Percentiles rank a stretch among this genome's conserved stretches.
Evolutionary conservation across 37 sponge, comb jelly and placozoan species (phyloP).

Genomic region (Aplysina aerophoba): DNA sequence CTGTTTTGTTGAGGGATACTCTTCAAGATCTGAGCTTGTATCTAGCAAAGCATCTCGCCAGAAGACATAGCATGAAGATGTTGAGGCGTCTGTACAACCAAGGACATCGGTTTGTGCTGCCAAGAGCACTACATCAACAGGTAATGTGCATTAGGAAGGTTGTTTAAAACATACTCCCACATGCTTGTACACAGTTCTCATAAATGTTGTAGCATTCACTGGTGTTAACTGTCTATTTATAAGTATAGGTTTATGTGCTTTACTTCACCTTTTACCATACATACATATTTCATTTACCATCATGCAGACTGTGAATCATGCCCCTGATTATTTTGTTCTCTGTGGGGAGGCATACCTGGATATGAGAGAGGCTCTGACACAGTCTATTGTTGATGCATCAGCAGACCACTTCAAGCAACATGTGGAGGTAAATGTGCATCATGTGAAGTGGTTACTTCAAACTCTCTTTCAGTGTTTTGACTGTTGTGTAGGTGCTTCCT

Average conservation of each 20-base stretch:
- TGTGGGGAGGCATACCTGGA: background rate
- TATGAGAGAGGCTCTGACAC: background rate
- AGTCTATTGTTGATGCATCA: slow-evolving; percentile 3
- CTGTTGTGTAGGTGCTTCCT: background rate
- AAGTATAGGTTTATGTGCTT: too few species aligned
- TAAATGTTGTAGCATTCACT: too few species aligned
- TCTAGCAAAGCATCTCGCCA: slow-evolving; percentile 62
- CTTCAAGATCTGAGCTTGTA: slow-evolving; percentile 28
- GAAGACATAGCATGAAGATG: slow-evolving; percentile 55
- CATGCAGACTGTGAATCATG: too few species aligned
- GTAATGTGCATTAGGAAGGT: too few species aligned
- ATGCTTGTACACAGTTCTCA: too few species aligned
- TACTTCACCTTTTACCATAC: too few species aligned
- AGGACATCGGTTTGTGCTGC: slow-evolving; percentile 10
- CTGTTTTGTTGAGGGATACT: slow-evolving; percentile 30
- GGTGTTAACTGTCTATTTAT: too few species aligned
- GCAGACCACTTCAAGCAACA: background rate
- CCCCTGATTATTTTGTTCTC: slow-evolving; percentile 2
- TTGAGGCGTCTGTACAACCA: slow-evolving; percentile 38
- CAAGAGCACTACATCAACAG: background rate
- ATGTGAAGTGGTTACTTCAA: too few species aligned
- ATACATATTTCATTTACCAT: too few species aligned
- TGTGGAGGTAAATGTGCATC: slow-evolving; percentile 11
- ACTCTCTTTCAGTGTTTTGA: too few species aligned
- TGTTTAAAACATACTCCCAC: too few species aligned